Conservation (phyloP, 2,888 invertebrate genomes). For the Megastigmus dorsalis region DNA sequence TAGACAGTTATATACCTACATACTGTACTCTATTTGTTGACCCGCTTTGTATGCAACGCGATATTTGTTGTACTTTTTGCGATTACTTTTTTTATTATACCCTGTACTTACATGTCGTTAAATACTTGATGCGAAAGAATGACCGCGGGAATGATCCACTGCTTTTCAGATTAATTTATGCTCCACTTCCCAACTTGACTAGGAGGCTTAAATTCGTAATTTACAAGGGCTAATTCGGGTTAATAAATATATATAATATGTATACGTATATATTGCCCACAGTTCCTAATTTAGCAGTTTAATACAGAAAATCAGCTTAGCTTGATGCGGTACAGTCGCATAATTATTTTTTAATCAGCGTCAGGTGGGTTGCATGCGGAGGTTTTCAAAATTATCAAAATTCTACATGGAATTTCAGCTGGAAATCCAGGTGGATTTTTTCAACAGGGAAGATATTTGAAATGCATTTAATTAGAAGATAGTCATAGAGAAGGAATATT, state of each 20-base stretch:
- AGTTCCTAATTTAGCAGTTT: no score
- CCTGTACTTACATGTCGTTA: background rate
- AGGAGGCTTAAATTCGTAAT: conserved; percentile 5
- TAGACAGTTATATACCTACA: background rate
- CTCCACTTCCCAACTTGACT: conserved; percentile 27
- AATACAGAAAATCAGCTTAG: no score
- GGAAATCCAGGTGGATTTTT: no score
- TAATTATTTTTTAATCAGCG: no score
- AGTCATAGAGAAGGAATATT: no score
- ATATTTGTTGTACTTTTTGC: background rate
- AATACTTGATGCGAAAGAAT: conserved; percentile 9
- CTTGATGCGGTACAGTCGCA: no score
- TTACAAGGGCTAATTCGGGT: background rate
- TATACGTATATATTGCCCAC: no score
- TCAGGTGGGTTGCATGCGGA: no score
- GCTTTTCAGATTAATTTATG: conserved; percentile 41
- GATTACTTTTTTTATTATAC: background rate
- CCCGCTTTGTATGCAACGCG: conserved; percentile 30
- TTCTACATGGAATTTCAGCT: no score
- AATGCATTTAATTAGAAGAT: no score
- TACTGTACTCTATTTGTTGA: conserved; percentile 43
- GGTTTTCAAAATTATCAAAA: no score
- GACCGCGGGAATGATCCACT: background rate
- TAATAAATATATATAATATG: conserved; percentile 22
- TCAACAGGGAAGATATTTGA: no score